These are phyloP conservation scores for Saturnia japonica DNA, from an alignment of 2,888 invertebrate species.

Conservation along the genomic window DNA sequence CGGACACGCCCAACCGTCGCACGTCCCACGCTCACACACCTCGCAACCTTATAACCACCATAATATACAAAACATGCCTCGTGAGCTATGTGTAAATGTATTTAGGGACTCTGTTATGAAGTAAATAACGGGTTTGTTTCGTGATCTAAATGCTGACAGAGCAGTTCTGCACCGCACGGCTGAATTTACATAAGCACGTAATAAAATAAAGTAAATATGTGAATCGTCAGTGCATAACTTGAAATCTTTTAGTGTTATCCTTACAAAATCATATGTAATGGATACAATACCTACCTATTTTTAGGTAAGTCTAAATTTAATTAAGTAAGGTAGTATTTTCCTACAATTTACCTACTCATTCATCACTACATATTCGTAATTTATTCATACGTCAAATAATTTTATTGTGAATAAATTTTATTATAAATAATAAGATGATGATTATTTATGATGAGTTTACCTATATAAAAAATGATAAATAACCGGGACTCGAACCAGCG, in stretches of 20 bases:
- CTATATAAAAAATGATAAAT: too few species aligned
- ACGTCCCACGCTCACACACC: slow-evolving; percentile 21
- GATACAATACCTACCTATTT: neutral
- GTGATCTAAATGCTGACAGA: slow-evolving; percentile 9
- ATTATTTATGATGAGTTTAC: too few species aligned
- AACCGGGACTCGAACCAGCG: too few species aligned
- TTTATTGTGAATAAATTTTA: too few species aligned
- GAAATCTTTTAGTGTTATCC: neutral
- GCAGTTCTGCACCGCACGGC: neutral
- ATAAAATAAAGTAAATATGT: neutral
- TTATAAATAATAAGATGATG: too few species aligned
- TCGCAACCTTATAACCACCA: slow-evolving; percentile 19
- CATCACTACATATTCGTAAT: too few species aligned
- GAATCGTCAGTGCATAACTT: neutral
- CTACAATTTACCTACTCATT: neutral
- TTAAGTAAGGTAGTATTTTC: neutral
- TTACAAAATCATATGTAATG: neutral
- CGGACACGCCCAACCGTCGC: slow-evolving; percentile 69
- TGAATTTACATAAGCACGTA: neutral
- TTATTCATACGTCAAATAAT: too few species aligned
- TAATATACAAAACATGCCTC: slow-evolving; percentile 11
- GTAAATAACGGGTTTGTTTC: slow-evolving; percentile 34
- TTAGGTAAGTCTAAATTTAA: neutral
- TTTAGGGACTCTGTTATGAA: slow-evolving; percentile 30
- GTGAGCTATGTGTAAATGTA: slow-evolving; percentile 23